phyloP scores from a whole-genome alignment of 2,888 invertebrate species.

The Choreutis nemorana region DNA sequence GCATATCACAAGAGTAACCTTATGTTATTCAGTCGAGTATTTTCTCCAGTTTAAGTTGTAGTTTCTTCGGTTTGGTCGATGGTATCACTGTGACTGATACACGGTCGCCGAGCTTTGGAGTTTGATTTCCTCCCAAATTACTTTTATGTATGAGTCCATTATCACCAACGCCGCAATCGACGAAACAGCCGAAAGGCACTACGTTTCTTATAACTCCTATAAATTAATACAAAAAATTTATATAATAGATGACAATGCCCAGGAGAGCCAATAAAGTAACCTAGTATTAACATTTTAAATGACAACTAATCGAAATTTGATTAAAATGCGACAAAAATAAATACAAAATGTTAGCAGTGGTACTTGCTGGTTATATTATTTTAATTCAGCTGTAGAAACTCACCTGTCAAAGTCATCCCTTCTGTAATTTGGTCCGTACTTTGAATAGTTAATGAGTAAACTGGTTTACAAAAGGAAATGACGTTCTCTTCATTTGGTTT shows the following conservation, averaged over 20 bases:
- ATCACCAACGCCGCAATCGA: slow-evolving; percentile 81
- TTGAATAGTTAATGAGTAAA: slow-evolving; percentile 79
- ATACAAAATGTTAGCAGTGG: not conserved
- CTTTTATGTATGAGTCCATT: slow-evolving; percentile 76
- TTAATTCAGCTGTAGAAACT: too few species aligned
- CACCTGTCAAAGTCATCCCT: slow-evolving; percentile 71
- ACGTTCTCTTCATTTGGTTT: slow-evolving; percentile 76
- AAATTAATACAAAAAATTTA: not conserved
- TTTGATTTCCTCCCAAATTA: slow-evolving; percentile 57
- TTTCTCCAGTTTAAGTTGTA: slow-evolving; percentile 60
- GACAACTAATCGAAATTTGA: too few species aligned
- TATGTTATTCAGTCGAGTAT: slow-evolving; percentile 32
- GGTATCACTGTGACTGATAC: slow-evolving; percentile 71
- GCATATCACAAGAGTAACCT: not conserved
- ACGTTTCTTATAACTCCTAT: slow-evolving; percentile 85
- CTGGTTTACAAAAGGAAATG: slow-evolving; percentile 72
- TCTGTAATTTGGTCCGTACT: slow-evolving; percentile 70
- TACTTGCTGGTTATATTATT: too few species aligned
- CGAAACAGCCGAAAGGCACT: slow-evolving; percentile 91
- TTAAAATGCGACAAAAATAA: not conserved
- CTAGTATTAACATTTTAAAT: too few species aligned
- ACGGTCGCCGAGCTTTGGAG: slow-evolving; percentile 72
- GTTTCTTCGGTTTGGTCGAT: slow-evolving; percentile 65
- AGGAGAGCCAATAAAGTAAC: not conserved
- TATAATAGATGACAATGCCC: not conserved